These are phyloP conservation scores for Luperina nickerlii DNA, from an alignment of 2,888 invertebrate genomes.

Conservation along the genomic window DNA sequence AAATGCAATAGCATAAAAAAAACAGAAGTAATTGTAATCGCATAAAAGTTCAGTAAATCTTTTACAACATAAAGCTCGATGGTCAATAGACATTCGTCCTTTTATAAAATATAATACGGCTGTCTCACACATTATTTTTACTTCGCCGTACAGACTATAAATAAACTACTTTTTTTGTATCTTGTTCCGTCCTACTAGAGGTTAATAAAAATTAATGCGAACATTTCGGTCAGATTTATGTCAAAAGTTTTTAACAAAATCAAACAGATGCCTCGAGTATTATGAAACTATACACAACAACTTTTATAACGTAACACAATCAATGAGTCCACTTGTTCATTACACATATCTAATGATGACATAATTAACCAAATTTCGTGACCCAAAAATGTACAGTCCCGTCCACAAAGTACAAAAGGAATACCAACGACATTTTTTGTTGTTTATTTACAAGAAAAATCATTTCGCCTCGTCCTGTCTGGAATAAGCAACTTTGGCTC, in stretches of 20 bases:
- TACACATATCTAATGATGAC: conserved; percentile 69
- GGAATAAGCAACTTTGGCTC: conserved; percentile 58
- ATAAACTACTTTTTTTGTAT: conserved; percentile 54
- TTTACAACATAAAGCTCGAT: conserved; percentile 32
- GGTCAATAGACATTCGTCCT: conserved; percentile 56
- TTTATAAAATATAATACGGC: conserved; percentile 53
- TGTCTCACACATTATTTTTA: conserved; percentile 61
- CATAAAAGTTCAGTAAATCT: conserved; percentile 38
- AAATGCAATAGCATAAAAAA: background rate
- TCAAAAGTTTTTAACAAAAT: conserved; percentile 59
- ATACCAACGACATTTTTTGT: conserved; percentile 31
- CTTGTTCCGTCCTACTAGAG: conserved; percentile 50
- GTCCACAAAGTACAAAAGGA: conserved; percentile 58
- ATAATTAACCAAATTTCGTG: conserved; percentile 73
- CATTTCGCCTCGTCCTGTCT: conserved; percentile 52
- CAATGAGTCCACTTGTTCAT: conserved; percentile 70
- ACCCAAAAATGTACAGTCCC: conserved; percentile 68
- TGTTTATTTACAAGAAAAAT: conserved; percentile 55
- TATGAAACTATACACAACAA: conserved; percentile 54
- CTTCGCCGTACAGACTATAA: conserved; percentile 53
- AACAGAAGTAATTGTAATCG: conserved; percentile 40
- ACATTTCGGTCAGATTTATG: conserved; percentile 63
- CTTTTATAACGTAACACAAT: conserved; percentile 68
- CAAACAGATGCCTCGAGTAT: conserved; percentile 60
- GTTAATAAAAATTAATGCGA: conserved; percentile 66